These are phyloP conservation scores for Platerodrilus igneus DNA, from an alignment of 2,888 invertebrate genomes.

Conservation along the genomic window DNA sequence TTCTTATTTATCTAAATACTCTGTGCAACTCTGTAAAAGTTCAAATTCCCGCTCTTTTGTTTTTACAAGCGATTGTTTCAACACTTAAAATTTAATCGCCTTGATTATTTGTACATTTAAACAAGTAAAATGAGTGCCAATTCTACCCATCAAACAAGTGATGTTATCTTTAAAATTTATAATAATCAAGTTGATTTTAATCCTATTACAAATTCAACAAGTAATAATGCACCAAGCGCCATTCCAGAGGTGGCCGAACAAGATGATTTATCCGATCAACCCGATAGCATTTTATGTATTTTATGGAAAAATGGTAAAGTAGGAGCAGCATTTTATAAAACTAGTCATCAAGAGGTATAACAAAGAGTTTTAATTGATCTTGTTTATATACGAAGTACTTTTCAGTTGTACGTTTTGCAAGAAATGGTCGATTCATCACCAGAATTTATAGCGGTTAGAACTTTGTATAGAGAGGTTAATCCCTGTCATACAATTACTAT, in stretches of 20 bases:
- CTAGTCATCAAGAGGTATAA: conserved; percentile 58
- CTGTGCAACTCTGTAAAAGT: too few relatives aligned
- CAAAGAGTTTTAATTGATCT: not conserved
- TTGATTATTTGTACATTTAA: too few relatives aligned
- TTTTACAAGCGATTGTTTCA: too few relatives aligned
- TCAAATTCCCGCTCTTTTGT: too few relatives aligned
- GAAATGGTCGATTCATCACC: conserved; percentile 64
- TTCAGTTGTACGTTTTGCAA: conserved; percentile 60
- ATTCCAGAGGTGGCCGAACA: not conserved
- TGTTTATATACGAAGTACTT: conserved; percentile 12
- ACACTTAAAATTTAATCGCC: too few relatives aligned
- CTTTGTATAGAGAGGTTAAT: conserved; percentile 57
- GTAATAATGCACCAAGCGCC: too few relatives aligned
- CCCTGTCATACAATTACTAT: conserved; percentile 56
- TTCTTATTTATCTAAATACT: too few relatives aligned
- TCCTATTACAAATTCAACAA: too few relatives aligned
- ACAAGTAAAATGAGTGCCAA: too few relatives aligned
- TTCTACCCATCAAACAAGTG: too few relatives aligned
- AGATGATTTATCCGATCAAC: not conserved
- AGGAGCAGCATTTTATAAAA: conserved; percentile 70
- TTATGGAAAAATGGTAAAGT: conserved; percentile 62
- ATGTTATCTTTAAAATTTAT: too few relatives aligned
- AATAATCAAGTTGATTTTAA: too few relatives aligned
- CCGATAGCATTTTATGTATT: conserved; percentile 58
- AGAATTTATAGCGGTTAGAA: conserved; percentile 56